These are phyloP conservation scores for Thelaira solivaga DNA, from an alignment of 2,888 invertebrate species.

Conservation along the genomic window DNA sequence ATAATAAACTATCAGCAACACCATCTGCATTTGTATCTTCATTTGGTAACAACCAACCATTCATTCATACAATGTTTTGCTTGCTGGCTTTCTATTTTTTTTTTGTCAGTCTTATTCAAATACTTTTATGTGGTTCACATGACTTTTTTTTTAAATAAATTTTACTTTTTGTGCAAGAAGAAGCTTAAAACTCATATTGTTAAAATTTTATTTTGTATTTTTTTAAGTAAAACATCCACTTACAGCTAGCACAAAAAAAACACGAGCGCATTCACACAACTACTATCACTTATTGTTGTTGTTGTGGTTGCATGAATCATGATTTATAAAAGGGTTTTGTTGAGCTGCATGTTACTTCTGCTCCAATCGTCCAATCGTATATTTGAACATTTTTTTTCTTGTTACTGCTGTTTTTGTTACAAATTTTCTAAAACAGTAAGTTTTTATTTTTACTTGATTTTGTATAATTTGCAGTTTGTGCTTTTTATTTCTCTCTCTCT, in stretches of 20 bases:
- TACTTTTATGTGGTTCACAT: slow-evolving; percentile 20
- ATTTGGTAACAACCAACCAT: neutral
- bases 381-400: neutral
- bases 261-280: no score
- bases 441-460: slow-evolving; percentile 44
- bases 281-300: no score
- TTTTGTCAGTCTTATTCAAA: neutral
- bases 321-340: slow-evolving; percentile 50
- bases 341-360: neutral
- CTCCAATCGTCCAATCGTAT: neutral
- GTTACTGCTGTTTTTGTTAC: slow-evolving; percentile 16
- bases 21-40: slow-evolving; percentile 25
- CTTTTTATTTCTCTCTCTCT: no score
- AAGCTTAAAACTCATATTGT: neutral
- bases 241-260: no score
- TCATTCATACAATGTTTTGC: slow-evolving; percentile 28
- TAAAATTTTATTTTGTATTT: slow-evolving; percentile 11
- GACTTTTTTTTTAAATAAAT: neutral
- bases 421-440: slow-evolving; percentile 22
- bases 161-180: neutral
- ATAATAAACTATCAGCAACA: slow-evolving; percentile 18
- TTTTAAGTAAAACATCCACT: slow-evolving; percentile 10
- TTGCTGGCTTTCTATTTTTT: neutral
- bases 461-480: slow-evolving; percentile 37
- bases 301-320: slow-evolving; percentile 8